A percentile compares a stretch with the other conserved stretches of the same genome.
Evolutionary conservation across 2,797 vertebrate genomes (phyloP).

Genomic region (Petrocephalus sullivani): DNA sequence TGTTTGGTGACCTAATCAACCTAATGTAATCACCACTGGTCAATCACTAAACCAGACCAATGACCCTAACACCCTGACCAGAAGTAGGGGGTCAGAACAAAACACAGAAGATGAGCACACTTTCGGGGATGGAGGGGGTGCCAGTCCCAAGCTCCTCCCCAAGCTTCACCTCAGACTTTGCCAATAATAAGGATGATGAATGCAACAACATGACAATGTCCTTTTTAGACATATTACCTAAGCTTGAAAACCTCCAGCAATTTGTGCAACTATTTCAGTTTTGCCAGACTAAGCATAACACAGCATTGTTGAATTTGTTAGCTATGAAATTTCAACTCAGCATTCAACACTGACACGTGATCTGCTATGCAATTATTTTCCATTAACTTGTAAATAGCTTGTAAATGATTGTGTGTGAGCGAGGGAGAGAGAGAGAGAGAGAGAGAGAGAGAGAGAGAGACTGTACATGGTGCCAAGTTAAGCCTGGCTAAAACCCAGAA

Average conservation of each 20-base stretch:
- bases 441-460: background rate
- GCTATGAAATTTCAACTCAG: background rate
- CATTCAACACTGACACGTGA: background rate
- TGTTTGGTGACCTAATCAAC: background rate
- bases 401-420: background rate
- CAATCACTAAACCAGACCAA: background rate
- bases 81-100: background rate
- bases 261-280: background rate
- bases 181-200: background rate
- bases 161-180: background rate
- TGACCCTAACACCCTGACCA: background rate
- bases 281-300: background rate
- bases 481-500: background rate
- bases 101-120: background rate
- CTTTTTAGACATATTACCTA: background rate
- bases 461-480: background rate
- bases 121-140: background rate
- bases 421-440: background rate
- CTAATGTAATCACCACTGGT: background rate
- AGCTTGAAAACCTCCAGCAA: constrained; percentile 5
- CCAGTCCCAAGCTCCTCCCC: background rate
- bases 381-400: background rate
- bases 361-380: background rate
- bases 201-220: background rate
- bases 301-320: background rate